Base-by-base conservation (phyloP, 2,888 invertebrate species). In the Tenthredo amoena region DNA sequence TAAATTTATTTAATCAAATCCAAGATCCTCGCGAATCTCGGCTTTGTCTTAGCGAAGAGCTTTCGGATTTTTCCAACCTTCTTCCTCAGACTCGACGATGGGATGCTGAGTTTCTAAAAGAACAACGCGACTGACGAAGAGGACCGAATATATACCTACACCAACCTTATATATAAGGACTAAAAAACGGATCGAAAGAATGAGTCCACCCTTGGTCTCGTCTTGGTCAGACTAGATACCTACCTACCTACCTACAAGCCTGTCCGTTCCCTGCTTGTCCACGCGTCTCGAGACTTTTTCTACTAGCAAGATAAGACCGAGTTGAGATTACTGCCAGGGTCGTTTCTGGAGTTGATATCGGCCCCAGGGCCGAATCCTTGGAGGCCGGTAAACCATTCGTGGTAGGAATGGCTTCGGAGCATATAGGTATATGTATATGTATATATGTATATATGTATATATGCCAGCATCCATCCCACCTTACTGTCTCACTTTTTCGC, bases 271-370 rank as follows among this genome's bases (percentile, higher is more conserved):
- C 21, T 18, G 18, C 1, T 77, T 77, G 47, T 81, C 50, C 50
- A 50, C 26, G 50, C 31, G 77, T 50, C 74, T 74, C 74, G 26
- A 74, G 74, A 74, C 74, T 74, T 74, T 74, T 43, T 74, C 74
- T 74, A 40, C 74, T 74, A 74, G 68, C 34, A 7, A 81, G 81
- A 81, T 81, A 81, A 81, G 81, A 81, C 81, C 37, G 58, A 81
- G 62, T 81, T 81, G 62, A 81, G 81, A 81, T 81, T 81, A 62
- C 81, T 81, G 62, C 58, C 58, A 34, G 81, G 81, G 62, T 81
- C 81, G 81, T 81, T 81, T 81, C 81, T 81, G 58, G 81, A 81
- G 81, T 81, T 81, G 62, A 81, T 81, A 81, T 81, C 81, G 62
- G 81, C 81, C 62, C 62, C 37, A 37, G 62, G 81, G 81, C 62